Conservation (phyloP, 2,113 vertebrate species). For the Progne subis region DNA sequence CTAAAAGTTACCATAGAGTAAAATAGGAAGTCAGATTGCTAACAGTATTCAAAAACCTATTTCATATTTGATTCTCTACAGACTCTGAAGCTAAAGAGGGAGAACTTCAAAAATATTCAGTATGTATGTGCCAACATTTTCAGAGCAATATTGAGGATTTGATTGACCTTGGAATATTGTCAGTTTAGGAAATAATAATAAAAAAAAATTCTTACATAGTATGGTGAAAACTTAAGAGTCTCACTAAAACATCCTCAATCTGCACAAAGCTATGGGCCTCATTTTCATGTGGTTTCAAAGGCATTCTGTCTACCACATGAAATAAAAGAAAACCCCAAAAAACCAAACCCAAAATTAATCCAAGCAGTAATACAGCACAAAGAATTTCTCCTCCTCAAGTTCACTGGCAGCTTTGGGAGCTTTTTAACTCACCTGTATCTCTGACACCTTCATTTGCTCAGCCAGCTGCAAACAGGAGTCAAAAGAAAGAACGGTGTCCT, state of each 20-base stretch:
- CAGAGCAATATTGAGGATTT: not conserved
- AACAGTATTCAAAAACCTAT: not conserved
- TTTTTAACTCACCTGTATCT: constrained; percentile 63
- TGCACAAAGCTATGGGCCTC: not conserved
- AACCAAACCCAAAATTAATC: not conserved
- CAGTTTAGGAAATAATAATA: not conserved
- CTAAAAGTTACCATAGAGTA: not conserved
- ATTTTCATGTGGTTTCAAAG: not conserved
- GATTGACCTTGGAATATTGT: not conserved
- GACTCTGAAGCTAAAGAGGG: not conserved
- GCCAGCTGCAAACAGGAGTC: constrained; percentile 84
- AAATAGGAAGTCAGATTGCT: not conserved
- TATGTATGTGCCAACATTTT: not conserved
- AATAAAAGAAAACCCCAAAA: not conserved
- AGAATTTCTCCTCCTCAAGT: not conserved
- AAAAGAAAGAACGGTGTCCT: constrained; percentile 83
- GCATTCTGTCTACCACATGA: not conserved
- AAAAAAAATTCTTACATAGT: not conserved
- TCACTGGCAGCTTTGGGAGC: not conserved
- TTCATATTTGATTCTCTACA: not conserved
- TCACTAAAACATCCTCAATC: not conserved
- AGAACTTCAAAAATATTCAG: not conserved
- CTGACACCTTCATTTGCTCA: constrained; percentile 80
- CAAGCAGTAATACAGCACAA: not conserved
- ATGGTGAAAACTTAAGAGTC: not conserved